Conservation (phyloP, 2,797 vertebrate species). For the Lithobates sylvaticus region DNA sequence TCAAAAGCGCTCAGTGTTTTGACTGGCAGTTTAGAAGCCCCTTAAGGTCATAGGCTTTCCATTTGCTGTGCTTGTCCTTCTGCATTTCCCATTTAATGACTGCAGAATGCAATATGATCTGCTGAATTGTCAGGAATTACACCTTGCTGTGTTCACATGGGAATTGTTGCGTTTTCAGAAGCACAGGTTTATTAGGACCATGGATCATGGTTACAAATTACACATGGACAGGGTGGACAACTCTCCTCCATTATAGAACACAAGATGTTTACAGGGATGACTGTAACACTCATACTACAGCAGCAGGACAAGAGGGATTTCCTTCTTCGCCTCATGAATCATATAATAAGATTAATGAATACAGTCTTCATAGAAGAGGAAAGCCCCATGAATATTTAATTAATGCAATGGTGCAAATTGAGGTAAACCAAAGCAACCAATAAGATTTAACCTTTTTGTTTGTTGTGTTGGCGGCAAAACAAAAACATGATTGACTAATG, state of each 20-base stretch:
- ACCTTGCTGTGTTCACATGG: background rate
- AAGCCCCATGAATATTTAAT: too few relatives aligned
- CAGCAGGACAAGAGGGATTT: background rate
- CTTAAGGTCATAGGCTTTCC: too few relatives aligned
- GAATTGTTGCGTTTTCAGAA: background rate
- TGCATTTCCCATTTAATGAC: background rate
- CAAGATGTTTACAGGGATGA: background rate
- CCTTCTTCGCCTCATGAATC: background rate
- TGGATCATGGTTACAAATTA: background rate
- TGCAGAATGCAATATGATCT: background rate
- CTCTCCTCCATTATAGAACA: background rate
- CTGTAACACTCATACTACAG: background rate
- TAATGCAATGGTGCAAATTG: too few relatives aligned
- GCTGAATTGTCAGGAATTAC: background rate
- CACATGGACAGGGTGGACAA: background rate
- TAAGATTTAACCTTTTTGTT: too few relatives aligned
- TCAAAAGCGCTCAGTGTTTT: too few relatives aligned
- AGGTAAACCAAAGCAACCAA: too few relatives aligned
- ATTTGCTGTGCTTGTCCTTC: too few relatives aligned
- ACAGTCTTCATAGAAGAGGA: too few relatives aligned
- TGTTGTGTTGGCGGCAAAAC: too few relatives aligned
- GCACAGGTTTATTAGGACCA: background rate
- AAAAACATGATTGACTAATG: too few relatives aligned
- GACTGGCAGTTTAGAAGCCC: too few relatives aligned
- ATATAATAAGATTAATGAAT: background rate